A percentile compares a stretch with the other conserved stretches of the same genome.
phyloP scores from a whole-genome alignment of 2,888 invertebrate species.

The Ophraella communa region DNA sequence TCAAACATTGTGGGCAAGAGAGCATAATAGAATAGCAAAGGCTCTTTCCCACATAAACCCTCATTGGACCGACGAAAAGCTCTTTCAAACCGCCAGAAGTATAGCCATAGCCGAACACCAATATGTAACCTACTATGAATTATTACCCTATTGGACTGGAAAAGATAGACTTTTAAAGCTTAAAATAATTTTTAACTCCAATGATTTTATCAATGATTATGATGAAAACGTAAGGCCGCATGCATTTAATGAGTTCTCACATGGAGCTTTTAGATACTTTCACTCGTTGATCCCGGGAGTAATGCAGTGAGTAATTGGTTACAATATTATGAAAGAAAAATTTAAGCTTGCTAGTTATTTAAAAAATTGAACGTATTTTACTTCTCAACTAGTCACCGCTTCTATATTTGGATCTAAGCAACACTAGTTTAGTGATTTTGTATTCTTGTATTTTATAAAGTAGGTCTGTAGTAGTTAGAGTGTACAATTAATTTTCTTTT shows the following conservation, averaged over 20 bases:
- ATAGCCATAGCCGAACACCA: constrained; percentile 62
- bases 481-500: no score
- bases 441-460: no score
- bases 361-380: no score
- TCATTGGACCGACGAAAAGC: constrained; percentile 60
- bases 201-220: constrained; percentile 34
- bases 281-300: constrained; percentile 56
- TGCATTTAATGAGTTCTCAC: constrained; percentile 54
- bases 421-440: no score
- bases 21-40: constrained; percentile 60
- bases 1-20: constrained; percentile 58
- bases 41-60: constrained; percentile 58
- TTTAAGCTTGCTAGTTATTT: no score
- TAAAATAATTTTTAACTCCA: constrained; percentile 19
- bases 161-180: constrained; percentile 11
- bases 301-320: constrained; percentile 50
- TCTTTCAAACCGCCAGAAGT: constrained; percentile 59
- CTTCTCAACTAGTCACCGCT: no score
- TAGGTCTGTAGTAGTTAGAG: no score
- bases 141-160: constrained; percentile 61
- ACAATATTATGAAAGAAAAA: neutral
- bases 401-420: no score
- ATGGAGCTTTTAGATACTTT: constrained; percentile 56
- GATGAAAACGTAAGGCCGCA: constrained; percentile 47
- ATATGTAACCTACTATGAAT: constrained; percentile 77